Evolutionary conservation across 37 sponge, comb jelly and placozoan species (phyloP).

Genomic region (Tethya wilhelma): DNA sequence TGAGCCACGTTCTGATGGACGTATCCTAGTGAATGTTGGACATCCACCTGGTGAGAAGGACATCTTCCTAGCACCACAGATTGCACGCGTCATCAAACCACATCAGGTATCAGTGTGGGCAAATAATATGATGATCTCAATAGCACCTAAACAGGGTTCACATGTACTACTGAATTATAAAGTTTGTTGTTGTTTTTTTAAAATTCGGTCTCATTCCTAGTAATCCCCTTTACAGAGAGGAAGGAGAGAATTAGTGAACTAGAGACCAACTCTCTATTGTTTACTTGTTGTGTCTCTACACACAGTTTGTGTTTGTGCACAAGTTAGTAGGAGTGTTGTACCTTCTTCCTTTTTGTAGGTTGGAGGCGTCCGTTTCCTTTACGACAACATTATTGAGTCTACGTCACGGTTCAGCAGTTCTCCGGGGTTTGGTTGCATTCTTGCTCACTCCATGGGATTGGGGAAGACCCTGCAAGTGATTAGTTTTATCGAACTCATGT

Average conservation of each 20-base stretch:
- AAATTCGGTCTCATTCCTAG: too few species aligned
- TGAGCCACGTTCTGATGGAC: slow-evolving; percentile 25
- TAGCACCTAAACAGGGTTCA: not conserved
- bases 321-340: too few species aligned
- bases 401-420: slow-evolving; percentile 50
- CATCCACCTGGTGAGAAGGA: slow-evolving; percentile 78
- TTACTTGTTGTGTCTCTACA: not conserved
- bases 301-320: not conserved
- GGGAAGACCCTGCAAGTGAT: slow-evolving; percentile 98
- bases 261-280: not conserved
- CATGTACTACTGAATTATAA: not conserved
- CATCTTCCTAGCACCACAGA: slow-evolving; percentile 84
- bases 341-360: too few species aligned
- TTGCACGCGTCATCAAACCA: slow-evolving; percentile 73
- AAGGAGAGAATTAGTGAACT: not conserved
- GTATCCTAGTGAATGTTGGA: slow-evolving; percentile 78
- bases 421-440: slow-evolving; percentile 94
- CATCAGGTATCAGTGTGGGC: slow-evolving; percentile 84
- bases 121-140: too few species aligned
- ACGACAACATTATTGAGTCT: slow-evolving; percentile 92
- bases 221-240: not conserved
- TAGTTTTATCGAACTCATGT: slow-evolving; percentile 87
- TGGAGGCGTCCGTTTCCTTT: slow-evolving; percentile 95
- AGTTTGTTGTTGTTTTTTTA: not conserved
- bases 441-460: slow-evolving; percentile 99